Percentiles rank a stretch among this genome's conserved stretches.
phyloP scores from a whole-genome alignment of 2,113 vertebrate genomes.

The Progne subis region DNA sequence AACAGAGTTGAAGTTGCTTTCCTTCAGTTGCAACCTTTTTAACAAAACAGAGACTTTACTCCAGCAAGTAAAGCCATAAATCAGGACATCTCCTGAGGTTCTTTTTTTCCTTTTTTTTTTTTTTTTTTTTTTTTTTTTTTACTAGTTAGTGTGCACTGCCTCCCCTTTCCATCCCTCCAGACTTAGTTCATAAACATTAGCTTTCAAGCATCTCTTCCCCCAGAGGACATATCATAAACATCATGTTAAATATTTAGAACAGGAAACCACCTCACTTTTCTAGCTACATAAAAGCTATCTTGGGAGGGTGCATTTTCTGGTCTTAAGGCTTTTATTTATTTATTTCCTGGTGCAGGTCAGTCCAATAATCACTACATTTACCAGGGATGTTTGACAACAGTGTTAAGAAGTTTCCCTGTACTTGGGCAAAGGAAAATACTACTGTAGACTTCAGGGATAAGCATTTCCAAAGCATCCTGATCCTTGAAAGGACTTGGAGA shows the following conservation, averaged over 20 bases:
- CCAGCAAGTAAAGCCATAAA: conserved; percentile 57
- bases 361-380: conserved; percentile 1
- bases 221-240: conserved; percentile 58
- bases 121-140: fast-evolving
- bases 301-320: conserved; percentile 17
- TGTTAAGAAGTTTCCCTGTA: conserved; percentile 7
- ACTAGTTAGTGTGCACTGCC: conserved; percentile 1
- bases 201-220: conserved; percentile 58
- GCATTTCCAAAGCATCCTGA: neutral
- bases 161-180: conserved; percentile 63
- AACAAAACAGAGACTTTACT: conserved; percentile 33
- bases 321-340: conserved; percentile 35
- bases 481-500: neutral
- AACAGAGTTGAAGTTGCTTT: neutral
- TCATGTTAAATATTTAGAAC: conserved; percentile 71
- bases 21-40: conserved; percentile 34
- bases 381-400: conserved; percentile 2
- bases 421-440: neutral
- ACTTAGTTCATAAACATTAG: conserved; percentile 72
- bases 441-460: neutral
- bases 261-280: conserved; percentile 67
- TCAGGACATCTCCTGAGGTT: conserved; percentile 49
- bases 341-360: conserved; percentile 9
- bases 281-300: conserved; percentile 61
- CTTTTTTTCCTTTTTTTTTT: neutral